Evolutionary conservation across 2,888 invertebrate genomes (phyloP).

Genomic region (Acanthoscelides obtectus): DNA sequence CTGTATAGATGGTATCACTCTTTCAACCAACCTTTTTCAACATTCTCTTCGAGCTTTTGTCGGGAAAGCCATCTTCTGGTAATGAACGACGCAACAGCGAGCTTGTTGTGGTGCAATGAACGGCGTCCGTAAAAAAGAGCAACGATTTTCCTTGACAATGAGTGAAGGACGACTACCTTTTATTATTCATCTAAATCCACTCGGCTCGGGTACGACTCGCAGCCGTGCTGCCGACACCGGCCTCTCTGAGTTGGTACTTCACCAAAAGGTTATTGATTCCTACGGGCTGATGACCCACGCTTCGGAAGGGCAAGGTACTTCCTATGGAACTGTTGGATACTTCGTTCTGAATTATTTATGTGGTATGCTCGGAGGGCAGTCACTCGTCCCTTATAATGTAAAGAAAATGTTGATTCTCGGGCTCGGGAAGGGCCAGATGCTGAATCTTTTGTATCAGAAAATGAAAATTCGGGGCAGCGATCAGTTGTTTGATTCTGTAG

Average conservation of each 20-base stretch:
- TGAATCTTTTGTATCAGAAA: no score
- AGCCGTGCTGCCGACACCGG: neutral
- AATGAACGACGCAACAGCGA: neutral
- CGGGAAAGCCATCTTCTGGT: neutral
- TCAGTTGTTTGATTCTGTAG: no score
- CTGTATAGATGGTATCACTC: no score
- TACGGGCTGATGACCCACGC: neutral
- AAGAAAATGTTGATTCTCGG: no score
- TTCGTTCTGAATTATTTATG: no score
- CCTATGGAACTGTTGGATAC: neutral
- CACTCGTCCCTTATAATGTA: no score
- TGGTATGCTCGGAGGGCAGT: no score
- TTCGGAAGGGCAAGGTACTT: neutral
- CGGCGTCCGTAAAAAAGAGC: constrained; percentile 21
- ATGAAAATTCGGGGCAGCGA: no score
- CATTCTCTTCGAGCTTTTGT: no score
- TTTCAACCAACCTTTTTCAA: no score
- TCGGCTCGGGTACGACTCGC: neutral
- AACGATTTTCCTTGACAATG: constrained; percentile 38
- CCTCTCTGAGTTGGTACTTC: neutral
- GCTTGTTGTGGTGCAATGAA: constrained; percentile 1
- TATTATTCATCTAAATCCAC: constrained; percentile 12
- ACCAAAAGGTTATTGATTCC: neutral
- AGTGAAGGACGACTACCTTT: constrained; percentile 33
- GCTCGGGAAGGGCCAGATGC: no score